Percentiles rank a stretch among this genome's conserved stretches.
Evolutionary conservation across 1,140 invertebrate genomes (phyloP).

Genomic region (Ruditapes philippinarum): DNA sequence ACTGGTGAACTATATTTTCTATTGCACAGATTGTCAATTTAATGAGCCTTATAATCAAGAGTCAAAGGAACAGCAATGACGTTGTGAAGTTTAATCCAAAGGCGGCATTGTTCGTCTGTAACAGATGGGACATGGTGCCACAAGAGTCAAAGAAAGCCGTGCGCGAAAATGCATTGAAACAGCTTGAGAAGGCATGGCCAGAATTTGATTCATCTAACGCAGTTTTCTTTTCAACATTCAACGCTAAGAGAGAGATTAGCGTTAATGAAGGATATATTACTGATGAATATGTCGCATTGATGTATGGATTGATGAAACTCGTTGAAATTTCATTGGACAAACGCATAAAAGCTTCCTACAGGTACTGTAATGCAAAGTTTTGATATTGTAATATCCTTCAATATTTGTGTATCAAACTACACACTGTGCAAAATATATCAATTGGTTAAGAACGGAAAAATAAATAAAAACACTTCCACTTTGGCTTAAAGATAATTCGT

Average conservation of each 20-base stretch:
- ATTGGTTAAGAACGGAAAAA: no score
- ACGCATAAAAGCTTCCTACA: slow-evolving; percentile 71
- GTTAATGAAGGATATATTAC: slow-evolving; percentile 69
- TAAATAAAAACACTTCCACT: no score
- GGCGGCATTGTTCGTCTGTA: slow-evolving; percentile 78
- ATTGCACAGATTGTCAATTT: slow-evolving; percentile 54
- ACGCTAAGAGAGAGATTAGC: slow-evolving; percentile 60
- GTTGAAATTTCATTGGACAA: slow-evolving; percentile 64
- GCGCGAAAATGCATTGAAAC: slow-evolving; percentile 65
- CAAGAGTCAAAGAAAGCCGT: slow-evolving; percentile 65
- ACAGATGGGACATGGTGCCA: slow-evolving; percentile 77
- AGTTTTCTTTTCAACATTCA: slow-evolving; percentile 72
- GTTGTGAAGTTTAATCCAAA: slow-evolving; percentile 70
- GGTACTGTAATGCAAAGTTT: no score
- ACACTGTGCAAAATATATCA: no score
- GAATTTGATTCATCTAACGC: slow-evolving; percentile 65
- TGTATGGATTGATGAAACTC: slow-evolving; percentile 70
- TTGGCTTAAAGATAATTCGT: no score
- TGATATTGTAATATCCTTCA: no score
- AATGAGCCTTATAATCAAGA: slow-evolving; percentile 63
- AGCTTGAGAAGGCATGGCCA: slow-evolving; percentile 75
- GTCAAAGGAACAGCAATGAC: slow-evolving; percentile 44
- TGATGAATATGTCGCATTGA: slow-evolving; percentile 64
- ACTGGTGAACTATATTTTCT: no score
- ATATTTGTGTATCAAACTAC: no score